phyloP scores from a whole-genome alignment of 2,797 vertebrate genomes.

The Clarias pachynema region DNA sequence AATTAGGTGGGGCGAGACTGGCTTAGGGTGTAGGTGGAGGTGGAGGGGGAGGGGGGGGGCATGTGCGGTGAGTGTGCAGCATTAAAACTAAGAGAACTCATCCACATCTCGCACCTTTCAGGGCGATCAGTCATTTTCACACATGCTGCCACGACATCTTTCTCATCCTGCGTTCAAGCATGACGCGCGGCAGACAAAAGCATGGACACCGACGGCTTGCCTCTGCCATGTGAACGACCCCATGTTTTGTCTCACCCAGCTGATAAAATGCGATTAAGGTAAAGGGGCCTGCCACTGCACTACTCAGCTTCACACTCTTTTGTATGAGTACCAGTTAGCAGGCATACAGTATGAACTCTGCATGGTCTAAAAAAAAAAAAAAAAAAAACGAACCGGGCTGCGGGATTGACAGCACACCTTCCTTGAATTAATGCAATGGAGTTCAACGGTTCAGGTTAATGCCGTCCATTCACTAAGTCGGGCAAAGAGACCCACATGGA shows the following conservation, averaged over 20 bases:
- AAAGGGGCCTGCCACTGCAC: constrained; percentile 30
- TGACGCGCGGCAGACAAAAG: constrained; percentile 42
- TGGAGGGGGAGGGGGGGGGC: too few relatives aligned
- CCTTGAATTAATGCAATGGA: constrained; percentile 9
- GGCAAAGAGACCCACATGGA: constrained; percentile 44
- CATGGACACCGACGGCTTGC: constrained; percentile 9
- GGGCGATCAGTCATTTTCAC: constrained; percentile 47
- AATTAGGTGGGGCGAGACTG: neutral
- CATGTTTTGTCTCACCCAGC: constrained; percentile 55
- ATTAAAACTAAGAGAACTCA: constrained; percentile 27
- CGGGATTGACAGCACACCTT: constrained; percentile 25
- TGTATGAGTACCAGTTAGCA: constrained; percentile 39
- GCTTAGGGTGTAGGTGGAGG: neutral
- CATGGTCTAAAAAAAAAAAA: neutral
- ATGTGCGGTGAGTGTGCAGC: neutral
- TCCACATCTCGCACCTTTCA: constrained; percentile 28
- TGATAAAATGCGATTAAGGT: constrained; percentile 57
- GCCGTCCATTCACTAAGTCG: constrained; percentile 13
- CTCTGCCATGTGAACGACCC: constrained; percentile 29
- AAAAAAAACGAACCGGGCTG: constrained; percentile 9
- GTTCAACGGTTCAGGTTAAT: constrained; percentile 50
- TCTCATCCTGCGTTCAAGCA: constrained; percentile 32
- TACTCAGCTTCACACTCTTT: constrained; percentile 20
- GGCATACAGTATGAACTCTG: constrained; percentile 25
- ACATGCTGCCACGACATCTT: constrained; percentile 31